Percentiles rank a stretch among this genome's conserved stretches.
Evolutionary conservation across 2,888 invertebrate genomes (phyloP).

Genomic region (Fragum fragum): DNA sequence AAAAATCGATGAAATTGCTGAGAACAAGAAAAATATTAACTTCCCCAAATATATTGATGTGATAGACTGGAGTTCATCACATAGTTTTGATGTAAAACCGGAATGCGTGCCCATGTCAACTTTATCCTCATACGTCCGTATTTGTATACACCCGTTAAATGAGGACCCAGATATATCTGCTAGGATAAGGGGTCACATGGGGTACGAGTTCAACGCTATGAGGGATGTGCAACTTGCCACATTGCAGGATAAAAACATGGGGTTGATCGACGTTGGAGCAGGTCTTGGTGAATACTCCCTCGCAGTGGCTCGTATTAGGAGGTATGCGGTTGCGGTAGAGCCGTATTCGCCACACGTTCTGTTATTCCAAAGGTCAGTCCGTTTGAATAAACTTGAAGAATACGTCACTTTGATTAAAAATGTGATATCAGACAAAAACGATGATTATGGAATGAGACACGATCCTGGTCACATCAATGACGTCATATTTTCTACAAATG

Average conservation of each 20-base stretch:
- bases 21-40: conserved; percentile 8
- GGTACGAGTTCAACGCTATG: conserved; percentile 39
- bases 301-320: conserved; percentile 45
- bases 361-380: conserved; percentile 54
- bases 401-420: conserved; percentile 54
- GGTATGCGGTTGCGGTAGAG: conserved; percentile 65
- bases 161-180: conserved; percentile 43
- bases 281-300: conserved; percentile 63
- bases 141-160: conserved; percentile 45
- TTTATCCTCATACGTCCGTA: conserved; percentile 9
- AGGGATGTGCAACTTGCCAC: conserved; percentile 48
- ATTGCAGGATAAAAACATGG: conserved; percentile 8
- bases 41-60: conserved; percentile 24
- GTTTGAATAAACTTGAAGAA: conserved; percentile 41
- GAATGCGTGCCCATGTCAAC: conserved; percentile 35
- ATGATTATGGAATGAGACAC: conserved; percentile 23
- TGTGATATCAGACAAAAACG: conserved; percentile 58
- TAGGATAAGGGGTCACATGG: neutral
- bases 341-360: conserved; percentile 49
- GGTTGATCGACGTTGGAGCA: conserved; percentile 63
- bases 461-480: conserved; percentile 30
- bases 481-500: neutral
- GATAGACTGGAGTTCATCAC: conserved; percentile 26
- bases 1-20: neutral
- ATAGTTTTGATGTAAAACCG: neutral